Evolutionary conservation across 2,797 vertebrate species (phyloP), one percentile per base, ranked within the genome.

Genomic region (Triplophysa yarkandensis): DNA sequence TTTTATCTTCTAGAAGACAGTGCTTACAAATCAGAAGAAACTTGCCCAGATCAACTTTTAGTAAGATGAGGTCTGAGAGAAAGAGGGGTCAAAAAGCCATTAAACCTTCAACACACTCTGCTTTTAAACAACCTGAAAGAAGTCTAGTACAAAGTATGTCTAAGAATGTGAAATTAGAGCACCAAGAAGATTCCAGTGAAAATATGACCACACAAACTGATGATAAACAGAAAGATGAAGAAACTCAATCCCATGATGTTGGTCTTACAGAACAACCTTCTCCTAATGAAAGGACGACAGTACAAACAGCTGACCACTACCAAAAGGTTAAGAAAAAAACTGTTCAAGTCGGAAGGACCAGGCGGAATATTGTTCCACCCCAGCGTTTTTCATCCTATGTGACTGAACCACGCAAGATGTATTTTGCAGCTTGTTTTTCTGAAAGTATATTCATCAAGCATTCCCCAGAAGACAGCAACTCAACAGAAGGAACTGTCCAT

Each of bases 321-420:
- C n/a, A 1, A 34, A 64, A 62, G 21, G 9, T 19, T 3, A 44
- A 67, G 44, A 10, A 10, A 21, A 65, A 76, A 28, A 55, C 75
- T 77, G 74, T 81, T 75, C 86, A 85, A 63, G 64, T 84, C 72
- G 90, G 86, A 79, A 94, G 91, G 89, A 92, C 89, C 17, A 93
- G 91, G 82, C 88, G 94, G 84, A 94, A 88, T 69, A 91, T 95
- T 82, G 92, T 95, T n/a, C 94, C 92, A 61, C 95, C 96, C 70
- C 92, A 93, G 11, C 91, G 94, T 81, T 96, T 93, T 74, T 94
- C 94, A 39, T 92, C 95, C n/a, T 98, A 95, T 77, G 92, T 96
- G 58, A 96, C 93, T 41, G 94, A 94, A 80, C 89, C 90, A 63
- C 88, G 89, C 66, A 92, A 91, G 71, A 92, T 91, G 90, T 90